Evolutionary conservation across 1,140 invertebrate genomes (phyloP).

Genomic region (Palaemon carinicauda): DNA sequence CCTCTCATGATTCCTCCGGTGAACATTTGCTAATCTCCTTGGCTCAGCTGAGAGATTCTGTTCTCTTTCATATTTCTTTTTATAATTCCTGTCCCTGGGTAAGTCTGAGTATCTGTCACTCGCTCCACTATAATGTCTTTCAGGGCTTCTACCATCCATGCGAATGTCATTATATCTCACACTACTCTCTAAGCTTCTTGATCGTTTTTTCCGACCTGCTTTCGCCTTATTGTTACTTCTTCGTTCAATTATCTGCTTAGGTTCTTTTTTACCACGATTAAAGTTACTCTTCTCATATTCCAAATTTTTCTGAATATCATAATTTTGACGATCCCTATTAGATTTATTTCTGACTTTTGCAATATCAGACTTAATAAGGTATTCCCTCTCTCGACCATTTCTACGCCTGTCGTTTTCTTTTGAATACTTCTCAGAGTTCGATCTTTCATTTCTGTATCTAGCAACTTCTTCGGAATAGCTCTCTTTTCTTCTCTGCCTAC

Average conservation of each 20-base stretch:
- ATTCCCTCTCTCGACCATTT: no score
- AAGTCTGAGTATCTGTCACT: constrained; percentile 33
- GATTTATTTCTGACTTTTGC: no score
- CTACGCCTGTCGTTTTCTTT: background rate
- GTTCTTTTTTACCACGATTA: background rate
- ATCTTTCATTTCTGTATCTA: background rate
- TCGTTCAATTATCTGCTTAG: background rate
- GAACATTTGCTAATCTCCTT: background rate
- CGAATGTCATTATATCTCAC: background rate
- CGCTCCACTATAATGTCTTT: constrained; percentile 7
- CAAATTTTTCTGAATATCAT: background rate
- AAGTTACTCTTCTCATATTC: background rate
- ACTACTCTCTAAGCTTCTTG: constrained; percentile 23
- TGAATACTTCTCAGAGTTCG: background rate
- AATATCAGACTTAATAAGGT: no score
- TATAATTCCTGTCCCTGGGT: constrained; percentile 9
- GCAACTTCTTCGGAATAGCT: background rate
- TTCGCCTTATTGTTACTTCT: background rate
- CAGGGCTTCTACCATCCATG: constrained; percentile 1
- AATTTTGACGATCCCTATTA: no score
- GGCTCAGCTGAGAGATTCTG: constrained; percentile 7
- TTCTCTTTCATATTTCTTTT: constrained; percentile 17
- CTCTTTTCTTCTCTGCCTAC: background rate
- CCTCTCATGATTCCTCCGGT: background rate
- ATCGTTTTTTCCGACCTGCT: background rate